Evolutionary conservation across 1,140 invertebrate genomes (phyloP).

Genomic region (Galleria mellonella): DNA sequence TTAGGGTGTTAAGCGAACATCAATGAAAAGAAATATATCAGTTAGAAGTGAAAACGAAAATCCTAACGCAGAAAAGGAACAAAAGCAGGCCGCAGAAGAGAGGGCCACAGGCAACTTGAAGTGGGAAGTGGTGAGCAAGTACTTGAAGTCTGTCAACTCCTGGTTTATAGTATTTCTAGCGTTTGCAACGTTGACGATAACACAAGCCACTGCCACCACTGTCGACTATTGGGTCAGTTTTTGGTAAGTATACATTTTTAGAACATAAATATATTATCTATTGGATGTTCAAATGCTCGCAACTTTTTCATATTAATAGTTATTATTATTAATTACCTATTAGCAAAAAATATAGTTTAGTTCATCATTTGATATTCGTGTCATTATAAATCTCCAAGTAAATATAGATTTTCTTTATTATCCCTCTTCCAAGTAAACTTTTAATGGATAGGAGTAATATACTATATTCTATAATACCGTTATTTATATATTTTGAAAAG

Average conservation of each 20-base stretch:
- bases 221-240: conserved; percentile 88
- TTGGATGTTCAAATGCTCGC: not conserved
- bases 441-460: too few species aligned
- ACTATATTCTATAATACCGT: too few species aligned
- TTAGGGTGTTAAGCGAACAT: conserved; percentile 21
- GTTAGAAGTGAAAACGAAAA: conserved; percentile 38
- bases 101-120: conserved; percentile 76
- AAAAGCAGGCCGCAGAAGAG: conserved; percentile 66
- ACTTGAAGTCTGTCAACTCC: conserved; percentile 81
- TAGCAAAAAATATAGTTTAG: too few species aligned
- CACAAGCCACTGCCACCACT: conserved; percentile 81
- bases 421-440: too few species aligned
- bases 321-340: too few species aligned
- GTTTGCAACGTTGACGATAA: conserved; percentile 76
- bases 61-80: conserved; percentile 46
- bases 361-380: too few species aligned
- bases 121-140: conserved; percentile 76
- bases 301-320: conserved; percentile 6
- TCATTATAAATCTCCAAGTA: too few species aligned
- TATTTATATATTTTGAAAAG: too few species aligned
- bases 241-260: conserved; percentile 75
- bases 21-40: conserved; percentile 30
- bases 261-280: not conserved
- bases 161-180: conserved; percentile 75
- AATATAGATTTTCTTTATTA: too few species aligned